phyloP scores from a whole-genome alignment of 92 coral and sea anemone species.

The Phenganax subtilis region DNA sequence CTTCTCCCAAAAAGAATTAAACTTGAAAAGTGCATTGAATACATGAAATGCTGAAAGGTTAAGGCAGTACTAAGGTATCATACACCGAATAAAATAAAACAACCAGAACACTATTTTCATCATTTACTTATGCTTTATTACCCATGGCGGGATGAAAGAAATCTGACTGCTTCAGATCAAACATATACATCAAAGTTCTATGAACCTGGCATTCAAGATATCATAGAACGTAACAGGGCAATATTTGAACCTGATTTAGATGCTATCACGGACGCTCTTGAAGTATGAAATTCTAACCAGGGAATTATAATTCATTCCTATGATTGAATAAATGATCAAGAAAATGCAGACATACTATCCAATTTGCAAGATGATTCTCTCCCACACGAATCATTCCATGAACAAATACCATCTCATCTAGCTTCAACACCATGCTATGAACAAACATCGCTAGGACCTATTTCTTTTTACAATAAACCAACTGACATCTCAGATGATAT shows the following conservation, averaged over 20 bases:
- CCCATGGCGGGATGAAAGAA: background rate
- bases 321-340: slow-evolving; percentile 25
- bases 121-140: no score
- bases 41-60: no score
- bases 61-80: no score
- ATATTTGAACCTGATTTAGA: slow-evolving; percentile 22
- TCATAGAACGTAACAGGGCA: slow-evolving; percentile 11
- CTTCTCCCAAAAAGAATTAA: background rate
- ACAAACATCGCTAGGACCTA: background rate
- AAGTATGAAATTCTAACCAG: slow-evolving; percentile 4
- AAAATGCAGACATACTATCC: slow-evolving; percentile 10
- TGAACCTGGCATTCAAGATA: background rate
- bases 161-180: background rate
- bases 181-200: background rate
- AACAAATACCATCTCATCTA: slow-evolving; percentile 23
- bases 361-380: background rate
- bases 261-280: slow-evolving; percentile 19
- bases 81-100: no score
- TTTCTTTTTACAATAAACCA: slow-evolving; percentile 18
- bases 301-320: background rate
- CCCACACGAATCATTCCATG: slow-evolving; percentile 12
- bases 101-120: no score
- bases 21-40: no score
- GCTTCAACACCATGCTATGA: background rate
- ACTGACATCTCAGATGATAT: slow-evolving; percentile 10